Conservation (phyloP, 2,113 vertebrate genomes). For the Salvelinus namaycush region DNA sequence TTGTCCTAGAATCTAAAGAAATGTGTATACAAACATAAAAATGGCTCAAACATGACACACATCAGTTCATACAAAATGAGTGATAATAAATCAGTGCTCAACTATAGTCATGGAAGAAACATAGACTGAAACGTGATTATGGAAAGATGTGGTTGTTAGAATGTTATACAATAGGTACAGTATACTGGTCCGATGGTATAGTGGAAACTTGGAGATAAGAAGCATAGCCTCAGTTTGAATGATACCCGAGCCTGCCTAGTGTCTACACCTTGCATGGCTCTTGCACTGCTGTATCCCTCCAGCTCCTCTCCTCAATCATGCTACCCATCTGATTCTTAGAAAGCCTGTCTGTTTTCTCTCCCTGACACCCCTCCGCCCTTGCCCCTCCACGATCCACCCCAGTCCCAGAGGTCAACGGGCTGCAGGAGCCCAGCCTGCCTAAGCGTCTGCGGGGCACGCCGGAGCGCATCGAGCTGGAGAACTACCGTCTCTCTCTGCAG, state of each 20-base stretch:
- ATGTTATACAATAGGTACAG: too few species aligned
- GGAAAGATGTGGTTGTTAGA: background rate
- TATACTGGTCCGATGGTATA: too few species aligned
- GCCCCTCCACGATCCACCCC: constrained; percentile 34
- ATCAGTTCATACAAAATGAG: background rate
- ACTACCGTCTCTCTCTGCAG: constrained; percentile 88
- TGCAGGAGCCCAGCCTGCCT: constrained; percentile 87
- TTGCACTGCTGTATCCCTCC: constrained; percentile 3
- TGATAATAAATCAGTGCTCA: background rate
- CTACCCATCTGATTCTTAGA: constrained; percentile 14
- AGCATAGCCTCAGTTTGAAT: too few species aligned
- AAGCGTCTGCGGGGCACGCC: constrained; percentile 90
- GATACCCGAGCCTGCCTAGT: background rate
- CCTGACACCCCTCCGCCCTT: too few species aligned
- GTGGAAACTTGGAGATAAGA: too few species aligned
- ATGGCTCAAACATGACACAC: background rate
- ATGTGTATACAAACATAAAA: background rate
- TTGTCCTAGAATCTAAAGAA: background rate
- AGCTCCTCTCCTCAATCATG: background rate
- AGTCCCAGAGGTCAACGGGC: constrained; percentile 82
- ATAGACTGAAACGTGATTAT: too few species aligned
- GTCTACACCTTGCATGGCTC: constrained; percentile 11
- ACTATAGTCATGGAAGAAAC: background rate
- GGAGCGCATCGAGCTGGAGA: constrained; percentile 95
- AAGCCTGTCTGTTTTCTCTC: constrained; percentile 8